Conservation (phyloP, 2,113 vertebrate genomes). For the Peromyscus leucopus region DNA sequence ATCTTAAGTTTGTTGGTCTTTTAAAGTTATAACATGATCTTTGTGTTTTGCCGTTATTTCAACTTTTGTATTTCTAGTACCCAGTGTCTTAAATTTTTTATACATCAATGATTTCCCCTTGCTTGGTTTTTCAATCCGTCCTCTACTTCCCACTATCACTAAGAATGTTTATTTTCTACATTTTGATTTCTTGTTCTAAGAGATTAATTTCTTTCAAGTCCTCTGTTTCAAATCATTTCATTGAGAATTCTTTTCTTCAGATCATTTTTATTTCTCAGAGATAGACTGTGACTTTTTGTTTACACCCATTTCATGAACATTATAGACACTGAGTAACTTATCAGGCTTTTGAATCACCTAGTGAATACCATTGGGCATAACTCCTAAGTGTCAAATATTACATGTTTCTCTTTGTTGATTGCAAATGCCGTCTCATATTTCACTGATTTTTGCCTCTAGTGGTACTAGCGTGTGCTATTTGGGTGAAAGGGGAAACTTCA, state of each 20-base stretch:
- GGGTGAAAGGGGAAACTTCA: neutral
- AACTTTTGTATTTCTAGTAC: neutral
- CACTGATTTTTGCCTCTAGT: neutral
- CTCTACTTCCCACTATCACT: neutral
- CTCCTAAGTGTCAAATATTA: neutral
- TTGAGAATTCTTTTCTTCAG: neutral
- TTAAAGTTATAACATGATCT: neutral
- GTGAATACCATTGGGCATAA: neutral
- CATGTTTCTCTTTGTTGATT: neutral
- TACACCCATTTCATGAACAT: neutral
- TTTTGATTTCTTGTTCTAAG: neutral
- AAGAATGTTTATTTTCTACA: neutral
- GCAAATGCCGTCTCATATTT: neutral
- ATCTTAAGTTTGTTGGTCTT: neutral
- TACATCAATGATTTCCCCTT: neutral
- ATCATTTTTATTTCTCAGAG: neutral
- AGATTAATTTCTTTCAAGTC: conserved; percentile 11
- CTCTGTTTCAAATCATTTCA: neutral
- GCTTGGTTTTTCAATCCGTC: neutral
- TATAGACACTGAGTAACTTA: neutral
- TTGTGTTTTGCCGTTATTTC: neutral
- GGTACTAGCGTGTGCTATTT: neutral
- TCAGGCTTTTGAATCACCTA: neutral
- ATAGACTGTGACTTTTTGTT: neutral
- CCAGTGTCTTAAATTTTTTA: neutral